Conservation (phyloP, 2,888 invertebrate species). For the Ornithoptera alexandrae region DNA sequence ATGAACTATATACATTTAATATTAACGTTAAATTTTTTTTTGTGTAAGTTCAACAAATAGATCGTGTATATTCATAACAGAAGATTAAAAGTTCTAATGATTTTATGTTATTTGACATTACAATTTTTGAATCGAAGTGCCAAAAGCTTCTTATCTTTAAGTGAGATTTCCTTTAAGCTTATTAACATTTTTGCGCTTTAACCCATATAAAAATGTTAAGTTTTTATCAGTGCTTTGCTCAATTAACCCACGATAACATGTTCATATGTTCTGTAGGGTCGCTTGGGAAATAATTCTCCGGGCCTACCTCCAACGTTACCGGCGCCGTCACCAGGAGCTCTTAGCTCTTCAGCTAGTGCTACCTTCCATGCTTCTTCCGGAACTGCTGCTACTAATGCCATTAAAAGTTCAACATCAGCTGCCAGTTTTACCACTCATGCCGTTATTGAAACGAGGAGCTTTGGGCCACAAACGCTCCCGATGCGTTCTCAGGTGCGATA, state of each 20-base stretch:
- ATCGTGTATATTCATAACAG: too few species aligned
- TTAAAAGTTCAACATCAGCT: constrained; percentile 80
- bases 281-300: constrained; percentile 73
- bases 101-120: too few species aligned
- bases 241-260: constrained; percentile 3
- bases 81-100: too few species aligned
- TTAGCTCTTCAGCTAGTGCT: constrained; percentile 83
- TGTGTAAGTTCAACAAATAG: too few species aligned
- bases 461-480: constrained; percentile 74
- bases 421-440: constrained; percentile 79
- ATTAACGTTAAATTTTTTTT: too few species aligned
- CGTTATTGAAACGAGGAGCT: constrained; percentile 71
- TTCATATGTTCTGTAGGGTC: constrained; percentile 50
- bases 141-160: too few species aligned
- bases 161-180: too few species aligned
- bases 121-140: too few species aligned
- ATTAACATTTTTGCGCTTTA: too few species aligned
- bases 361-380: constrained; percentile 74
- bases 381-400: constrained; percentile 59
- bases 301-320: constrained; percentile 87
- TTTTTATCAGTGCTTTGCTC: too few species aligned
- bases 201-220: too few species aligned
- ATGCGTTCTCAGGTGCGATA: constrained; percentile 67
- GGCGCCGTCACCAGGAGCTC: constrained; percentile 84
- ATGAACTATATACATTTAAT: too few species aligned